Conservation (phyloP, 1,140 invertebrate genomes). For the Drosophila gunungcola region DNA sequence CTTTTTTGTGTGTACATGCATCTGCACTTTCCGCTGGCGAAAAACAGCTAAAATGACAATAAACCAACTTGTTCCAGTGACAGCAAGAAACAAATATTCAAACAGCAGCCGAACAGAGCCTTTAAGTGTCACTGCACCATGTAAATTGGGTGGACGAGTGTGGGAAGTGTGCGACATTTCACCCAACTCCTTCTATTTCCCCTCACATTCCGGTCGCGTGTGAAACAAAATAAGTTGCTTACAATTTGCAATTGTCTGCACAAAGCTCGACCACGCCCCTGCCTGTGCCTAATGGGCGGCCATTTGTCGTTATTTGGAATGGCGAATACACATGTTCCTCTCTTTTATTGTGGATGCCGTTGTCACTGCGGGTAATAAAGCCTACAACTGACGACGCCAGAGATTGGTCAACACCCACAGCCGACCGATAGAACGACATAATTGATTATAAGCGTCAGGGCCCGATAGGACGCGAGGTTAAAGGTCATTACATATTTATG, state of each 20-base stretch:
- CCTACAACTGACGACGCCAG: conserved; percentile 11
- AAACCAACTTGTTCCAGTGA: conserved; percentile 28
- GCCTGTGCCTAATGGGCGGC: conserved; percentile 39
- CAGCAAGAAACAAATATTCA: conserved; percentile 9
- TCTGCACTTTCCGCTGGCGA: neutral
- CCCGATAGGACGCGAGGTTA: neutral
- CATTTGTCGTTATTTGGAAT: conserved; percentile 50
- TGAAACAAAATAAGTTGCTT: conserved; percentile 29
- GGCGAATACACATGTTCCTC: conserved; percentile 45
- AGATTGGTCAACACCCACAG: conserved; percentile 13
- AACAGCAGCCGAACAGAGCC: conserved; percentile 15
- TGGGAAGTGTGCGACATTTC: conserved; percentile 3
- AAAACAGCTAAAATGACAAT: conserved; percentile 30
- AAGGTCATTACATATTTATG: conserved; percentile 10
- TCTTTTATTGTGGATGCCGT: conserved; percentile 4
- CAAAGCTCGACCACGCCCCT: conserved; percentile 24
- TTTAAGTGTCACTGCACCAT: conserved; percentile 44
- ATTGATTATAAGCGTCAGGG: conserved; percentile 36
- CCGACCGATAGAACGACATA: conserved; percentile 23
- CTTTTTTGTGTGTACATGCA: neutral
- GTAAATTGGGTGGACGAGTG: conserved; percentile 41
- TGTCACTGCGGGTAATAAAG: conserved; percentile 45
- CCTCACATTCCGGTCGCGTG: conserved; percentile 9
- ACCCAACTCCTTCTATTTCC: neutral
- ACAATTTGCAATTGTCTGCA: conserved; percentile 52